A percentile compares a stretch with the other conserved stretches of the same genome.
phyloP scores from a whole-genome alignment of 2,797 vertebrate genomes.

The Poliocrania exsul region DNA sequence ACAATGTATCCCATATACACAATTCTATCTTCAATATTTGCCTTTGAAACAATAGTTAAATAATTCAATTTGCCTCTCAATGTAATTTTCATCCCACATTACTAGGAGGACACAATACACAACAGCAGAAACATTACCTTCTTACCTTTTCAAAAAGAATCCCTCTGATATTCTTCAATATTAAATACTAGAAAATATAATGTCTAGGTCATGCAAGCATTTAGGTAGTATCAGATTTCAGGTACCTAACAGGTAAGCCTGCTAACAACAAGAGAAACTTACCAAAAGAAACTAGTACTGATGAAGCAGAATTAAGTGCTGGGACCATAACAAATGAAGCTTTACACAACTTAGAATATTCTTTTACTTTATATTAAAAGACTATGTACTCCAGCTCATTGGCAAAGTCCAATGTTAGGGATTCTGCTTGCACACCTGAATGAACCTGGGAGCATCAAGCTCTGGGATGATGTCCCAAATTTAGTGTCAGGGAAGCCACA shows the following conservation, averaged over 20 bases:
- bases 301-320: neutral
- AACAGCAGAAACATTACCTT: neutral
- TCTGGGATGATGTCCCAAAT: slow-evolving; percentile 58
- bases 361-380: neutral
- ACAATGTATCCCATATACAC: neutral
- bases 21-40: neutral
- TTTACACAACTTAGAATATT: neutral
- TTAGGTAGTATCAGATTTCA: neutral
- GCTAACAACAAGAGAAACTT: neutral
- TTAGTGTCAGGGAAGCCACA: slow-evolving; percentile 47
- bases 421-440: slow-evolving; percentile 59
- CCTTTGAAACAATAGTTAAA: neutral
- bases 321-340: neutral
- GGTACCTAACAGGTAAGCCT: neutral
- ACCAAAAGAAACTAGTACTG: neutral
- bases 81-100: neutral
- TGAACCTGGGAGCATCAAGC: slow-evolving; percentile 66
- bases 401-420: neutral
- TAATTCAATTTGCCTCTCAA: neutral
- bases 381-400: neutral
- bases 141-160: neutral
- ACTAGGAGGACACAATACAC: rapidly evolving
- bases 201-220: neutral
- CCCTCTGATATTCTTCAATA: neutral
- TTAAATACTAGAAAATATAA: neutral